Evolutionary conservation across 2,113 vertebrate genomes (phyloP), one percentile per base, ranked within the genome.

Genomic region (Lota lota): DNA sequence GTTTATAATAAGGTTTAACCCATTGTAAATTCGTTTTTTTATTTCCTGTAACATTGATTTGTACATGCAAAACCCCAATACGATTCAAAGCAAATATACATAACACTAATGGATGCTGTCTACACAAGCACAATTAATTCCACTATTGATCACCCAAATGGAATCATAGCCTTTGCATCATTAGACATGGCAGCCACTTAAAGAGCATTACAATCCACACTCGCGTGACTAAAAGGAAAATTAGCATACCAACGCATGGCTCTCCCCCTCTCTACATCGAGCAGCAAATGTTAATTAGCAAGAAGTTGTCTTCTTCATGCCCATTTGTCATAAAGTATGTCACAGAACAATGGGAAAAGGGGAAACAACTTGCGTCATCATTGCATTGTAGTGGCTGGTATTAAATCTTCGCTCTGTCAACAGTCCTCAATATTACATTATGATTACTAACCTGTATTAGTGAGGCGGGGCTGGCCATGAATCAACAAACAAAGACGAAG

Each of bases 241-340:
- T 83, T 72, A 68, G 65, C 69, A 75, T 79, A 75, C 70, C 78
- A 73, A 63, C 50, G 47, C 69, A 75, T 62, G 71, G 63, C 76
- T 76, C 28, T 72, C 70, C 33, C 61, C 66, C 76, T 78, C 28
- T 72, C 70, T 15, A 20, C 68, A 74, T 16, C 3, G 73, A 83
- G 83, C 69, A 71, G 62, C 56, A 79, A 72, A 74, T 73, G 71
- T 83, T 79, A 78, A 64, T 85, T 74, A 74, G 74, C 53, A 69
- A 63, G 69, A 73, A 69, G 74, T 69, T 61, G 21, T 66, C 6
- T 22, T 54, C n/a, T 17, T 56, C 17, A n/a, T 56, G 53, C 16
- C 40, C 10, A 56, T 56, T 56, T 56, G 53, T 7, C n/a, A 56
- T 56, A 18, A 56, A 56, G 53, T 6, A n/a, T n/a, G 3, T 56